A percentile compares a stretch with the other conserved stretches of the same genome.
Evolutionary conservation across 2,888 invertebrate species (phyloP).

Genomic region (Hipparchia sbordonii): DNA sequence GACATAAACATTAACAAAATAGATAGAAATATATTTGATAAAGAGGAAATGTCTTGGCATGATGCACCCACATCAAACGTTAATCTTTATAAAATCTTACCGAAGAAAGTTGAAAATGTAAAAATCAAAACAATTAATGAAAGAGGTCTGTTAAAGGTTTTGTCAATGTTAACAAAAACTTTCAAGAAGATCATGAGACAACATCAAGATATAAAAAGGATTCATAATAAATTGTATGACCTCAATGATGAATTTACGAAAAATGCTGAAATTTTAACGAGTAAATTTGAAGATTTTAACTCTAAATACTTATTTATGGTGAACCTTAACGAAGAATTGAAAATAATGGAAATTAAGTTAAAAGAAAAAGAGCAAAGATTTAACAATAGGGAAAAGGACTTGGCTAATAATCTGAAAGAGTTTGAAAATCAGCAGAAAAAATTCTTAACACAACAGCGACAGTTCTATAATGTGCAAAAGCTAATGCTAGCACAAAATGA

Average conservation of each 20-base stretch:
- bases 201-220: slow-evolving; percentile 64
- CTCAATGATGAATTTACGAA: slow-evolving; percentile 59
- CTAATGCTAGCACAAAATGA: slow-evolving; percentile 70
- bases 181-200: slow-evolving; percentile 74
- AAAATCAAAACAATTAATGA: slow-evolving; percentile 59
- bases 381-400: slow-evolving; percentile 56
- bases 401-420: slow-evolving; percentile 59
- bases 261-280: slow-evolving; percentile 49
- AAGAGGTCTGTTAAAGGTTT: slow-evolving; percentile 66
- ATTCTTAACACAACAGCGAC: slow-evolving; percentile 66
- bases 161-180: slow-evolving; percentile 69
- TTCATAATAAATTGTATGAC: slow-evolving; percentile 55
- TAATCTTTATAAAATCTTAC: slow-evolving; percentile 56
- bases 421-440: slow-evolving; percentile 72
- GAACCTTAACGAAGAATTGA: slow-evolving; percentile 57
- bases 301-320: slow-evolving; percentile 57
- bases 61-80: slow-evolving; percentile 50
- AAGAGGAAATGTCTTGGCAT: slow-evolving; percentile 58
- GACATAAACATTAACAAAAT: slow-evolving; percentile 42
- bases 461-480: slow-evolving; percentile 71
- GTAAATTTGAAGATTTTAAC: slow-evolving; percentile 65
- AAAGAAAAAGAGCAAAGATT: slow-evolving; percentile 53
- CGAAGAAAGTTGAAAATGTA: slow-evolving; percentile 49
- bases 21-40: slow-evolving; percentile 55
- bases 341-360: slow-evolving; percentile 53